Percentiles rank a stretch among this genome's conserved stretches.
Conservation (phyloP, 2,797 vertebrate genomes). For the Glyptemys insculpta region DNA sequence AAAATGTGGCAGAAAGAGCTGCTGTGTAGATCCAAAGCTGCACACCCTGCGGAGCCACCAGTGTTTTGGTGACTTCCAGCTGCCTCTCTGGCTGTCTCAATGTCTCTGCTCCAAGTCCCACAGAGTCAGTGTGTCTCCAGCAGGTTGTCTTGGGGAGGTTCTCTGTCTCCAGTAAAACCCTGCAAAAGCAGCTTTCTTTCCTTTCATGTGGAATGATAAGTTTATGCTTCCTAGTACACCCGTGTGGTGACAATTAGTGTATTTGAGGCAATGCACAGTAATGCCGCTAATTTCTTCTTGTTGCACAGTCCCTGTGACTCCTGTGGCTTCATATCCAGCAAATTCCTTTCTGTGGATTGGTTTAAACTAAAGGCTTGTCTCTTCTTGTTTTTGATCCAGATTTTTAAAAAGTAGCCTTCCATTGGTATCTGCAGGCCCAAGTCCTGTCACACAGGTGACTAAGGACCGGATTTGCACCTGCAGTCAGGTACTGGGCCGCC, state of each 20-base stretch:
- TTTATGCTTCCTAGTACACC: neutral
- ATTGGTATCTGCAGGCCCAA: constrained; percentile 1
- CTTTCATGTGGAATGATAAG: neutral
- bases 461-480: neutral
- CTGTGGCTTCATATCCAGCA: constrained; percentile 22
- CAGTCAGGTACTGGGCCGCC: too few species aligned
- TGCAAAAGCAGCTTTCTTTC: constrained; percentile 21
- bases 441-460: neutral
- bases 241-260: neutral
- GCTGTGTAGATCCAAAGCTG: constrained; percentile 7
- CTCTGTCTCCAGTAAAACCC: constrained; percentile 30
- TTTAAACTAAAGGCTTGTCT: constrained; percentile 46
- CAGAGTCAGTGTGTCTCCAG: constrained; percentile 15
- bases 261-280: constrained; percentile 51
- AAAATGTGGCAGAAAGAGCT: constrained; percentile 75
- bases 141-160: neutral
- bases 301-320: constrained; percentile 43
- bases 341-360: constrained; percentile 59
- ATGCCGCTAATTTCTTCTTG: constrained; percentile 63
- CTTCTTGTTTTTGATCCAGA: constrained; percentile 65
- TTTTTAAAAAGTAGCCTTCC: constrained; percentile 54
- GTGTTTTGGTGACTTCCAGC: constrained; percentile 44
- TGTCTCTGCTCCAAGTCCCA: neutral
- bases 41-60: constrained; percentile 27
- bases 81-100: neutral